Evolutionary conservation across 2,797 vertebrate species (phyloP).

Genomic region (Gymnopithys bicolor): DNA sequence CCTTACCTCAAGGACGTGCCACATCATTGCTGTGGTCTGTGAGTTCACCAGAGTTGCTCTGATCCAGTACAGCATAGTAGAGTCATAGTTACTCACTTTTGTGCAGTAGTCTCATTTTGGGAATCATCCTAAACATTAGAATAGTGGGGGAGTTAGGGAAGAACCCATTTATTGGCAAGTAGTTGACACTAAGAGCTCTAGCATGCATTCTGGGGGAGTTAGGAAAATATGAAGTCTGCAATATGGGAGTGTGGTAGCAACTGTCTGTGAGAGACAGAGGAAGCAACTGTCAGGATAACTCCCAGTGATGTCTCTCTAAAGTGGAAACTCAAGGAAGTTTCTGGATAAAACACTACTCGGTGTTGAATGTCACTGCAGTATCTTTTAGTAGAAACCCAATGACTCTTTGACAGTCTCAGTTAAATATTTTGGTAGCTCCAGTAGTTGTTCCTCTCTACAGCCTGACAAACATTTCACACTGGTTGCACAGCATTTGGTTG

Average conservation of each 20-base stretch:
- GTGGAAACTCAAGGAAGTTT: neutral
- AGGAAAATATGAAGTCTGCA: neutral
- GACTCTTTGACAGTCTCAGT: neutral
- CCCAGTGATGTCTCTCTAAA: neutral
- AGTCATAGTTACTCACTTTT: neutral
- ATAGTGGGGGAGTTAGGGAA: neutral
- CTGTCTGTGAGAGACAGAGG: neutral
- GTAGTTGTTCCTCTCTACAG: neutral
- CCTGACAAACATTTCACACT: slow-evolving; percentile 50
- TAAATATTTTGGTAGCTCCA: slow-evolving; percentile 56
- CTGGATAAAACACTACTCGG: neutral
- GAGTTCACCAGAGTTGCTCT: neutral
- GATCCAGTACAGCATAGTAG: neutral
- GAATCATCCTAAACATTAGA: neutral
- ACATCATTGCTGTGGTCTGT: neutral
- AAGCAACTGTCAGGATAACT: neutral
- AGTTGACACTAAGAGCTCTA: neutral
- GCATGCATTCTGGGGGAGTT: neutral
- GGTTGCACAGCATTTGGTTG: slow-evolving; percentile 39
- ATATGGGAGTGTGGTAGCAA: neutral
- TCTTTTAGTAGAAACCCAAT: neutral
- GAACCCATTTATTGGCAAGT: neutral
- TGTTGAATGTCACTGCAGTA: neutral
- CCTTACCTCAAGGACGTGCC: neutral
- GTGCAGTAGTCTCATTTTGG: neutral